phyloP scores from a whole-genome alignment of 2,113 vertebrate genomes.

The Esox niger region DNA sequence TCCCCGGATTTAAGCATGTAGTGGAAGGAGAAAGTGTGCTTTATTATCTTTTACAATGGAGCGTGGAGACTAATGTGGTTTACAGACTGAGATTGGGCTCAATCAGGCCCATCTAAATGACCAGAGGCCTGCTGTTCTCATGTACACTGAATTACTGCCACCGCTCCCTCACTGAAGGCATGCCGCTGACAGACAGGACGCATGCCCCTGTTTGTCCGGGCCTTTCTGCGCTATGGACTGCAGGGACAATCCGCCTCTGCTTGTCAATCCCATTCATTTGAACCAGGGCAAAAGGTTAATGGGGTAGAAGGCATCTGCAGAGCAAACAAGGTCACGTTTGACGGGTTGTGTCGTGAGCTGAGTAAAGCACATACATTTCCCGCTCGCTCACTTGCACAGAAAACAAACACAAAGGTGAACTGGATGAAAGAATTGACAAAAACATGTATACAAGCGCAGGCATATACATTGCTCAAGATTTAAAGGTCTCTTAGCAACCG shows the following conservation, averaged over 20 bases:
- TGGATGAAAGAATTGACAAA: slow-evolving; percentile 22
- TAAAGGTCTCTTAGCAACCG: slow-evolving; percentile 59
- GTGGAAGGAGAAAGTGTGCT: slow-evolving; percentile 16
- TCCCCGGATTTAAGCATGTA: slow-evolving; percentile 29
- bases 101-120: slow-evolving; percentile 46
- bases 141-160: slow-evolving; percentile 28
- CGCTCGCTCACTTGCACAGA: slow-evolving; percentile 10
- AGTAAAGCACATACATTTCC: slow-evolving; percentile 7
- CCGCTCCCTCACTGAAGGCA: too few relatives aligned
- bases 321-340: slow-evolving; percentile 53
- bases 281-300: slow-evolving; percentile 33
- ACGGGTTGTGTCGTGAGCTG: slow-evolving; percentile 46
- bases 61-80: slow-evolving; percentile 41
- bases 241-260: slow-evolving; percentile 45
- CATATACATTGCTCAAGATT: slow-evolving; percentile 44
- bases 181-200: slow-evolving; percentile 14
- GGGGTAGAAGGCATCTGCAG: slow-evolving; percentile 29
- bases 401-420: slow-evolving; percentile 29
- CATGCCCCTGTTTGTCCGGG: slow-evolving; percentile 9
- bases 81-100: slow-evolving; percentile 53
- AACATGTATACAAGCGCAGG: slow-evolving; percentile 55
- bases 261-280: slow-evolving; percentile 46
- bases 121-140: slow-evolving; percentile 36
- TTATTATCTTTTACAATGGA: slow-evolving; percentile 42
- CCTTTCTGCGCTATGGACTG: slow-evolving; percentile 41